phyloP scores from a whole-genome alignment of 2,113 vertebrate species.

The Fulica atra region DNA sequence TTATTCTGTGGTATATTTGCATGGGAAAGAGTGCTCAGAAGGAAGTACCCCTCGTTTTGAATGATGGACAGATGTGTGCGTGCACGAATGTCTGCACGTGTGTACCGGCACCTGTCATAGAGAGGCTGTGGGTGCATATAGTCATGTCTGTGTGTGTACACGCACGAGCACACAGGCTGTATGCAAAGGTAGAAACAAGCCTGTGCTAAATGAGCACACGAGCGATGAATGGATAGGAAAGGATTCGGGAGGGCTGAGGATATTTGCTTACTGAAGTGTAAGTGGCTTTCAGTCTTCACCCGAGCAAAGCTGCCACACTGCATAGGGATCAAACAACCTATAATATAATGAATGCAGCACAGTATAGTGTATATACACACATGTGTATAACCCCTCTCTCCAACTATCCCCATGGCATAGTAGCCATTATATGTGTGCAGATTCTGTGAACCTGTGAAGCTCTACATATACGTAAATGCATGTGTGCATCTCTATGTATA shows the following conservation, averaged over 20 bases:
- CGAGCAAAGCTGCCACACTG: background rate
- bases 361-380: too few relatives aligned
- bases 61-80: too few relatives aligned
- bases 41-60: background rate
- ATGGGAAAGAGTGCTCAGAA: background rate
- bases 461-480: too few relatives aligned
- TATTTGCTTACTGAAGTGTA: background rate
- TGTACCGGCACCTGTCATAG: background rate
- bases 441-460: too few relatives aligned
- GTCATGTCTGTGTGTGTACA: fast-evolving
- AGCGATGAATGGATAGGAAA: background rate
- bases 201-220: background rate
- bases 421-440: background rate
- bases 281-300: background rate
- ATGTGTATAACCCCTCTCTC: fast-evolving
- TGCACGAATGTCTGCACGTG: fast-evolving
- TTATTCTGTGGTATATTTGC: fast-evolving
- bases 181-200: background rate
- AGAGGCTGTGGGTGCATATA: background rate
- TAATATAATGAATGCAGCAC: background rate
- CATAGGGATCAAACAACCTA: background rate
- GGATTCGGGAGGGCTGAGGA: background rate
- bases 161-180: fast-evolving
- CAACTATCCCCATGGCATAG: too few relatives aligned
- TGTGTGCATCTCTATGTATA: too few relatives aligned